Evolutionary conservation across 2,888 invertebrate genomes (phyloP).

Genomic region (Parapristionchus giblindavisi): DNA sequence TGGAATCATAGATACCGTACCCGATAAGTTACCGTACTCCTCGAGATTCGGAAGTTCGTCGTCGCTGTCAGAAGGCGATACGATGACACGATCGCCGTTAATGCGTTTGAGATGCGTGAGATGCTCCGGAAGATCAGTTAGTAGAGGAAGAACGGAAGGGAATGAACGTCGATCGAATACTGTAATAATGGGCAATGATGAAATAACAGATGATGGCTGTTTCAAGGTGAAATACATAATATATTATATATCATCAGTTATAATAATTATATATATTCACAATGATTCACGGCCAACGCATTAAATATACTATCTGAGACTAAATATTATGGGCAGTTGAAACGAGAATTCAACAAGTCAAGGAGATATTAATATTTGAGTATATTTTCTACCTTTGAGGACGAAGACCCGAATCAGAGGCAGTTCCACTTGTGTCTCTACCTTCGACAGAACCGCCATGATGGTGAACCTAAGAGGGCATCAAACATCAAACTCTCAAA

Average conservation of each 20-base stretch:
- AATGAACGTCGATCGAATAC: constrained; percentile 1
- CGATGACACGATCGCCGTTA: constrained; percentile 20
- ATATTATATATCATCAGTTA: no score
- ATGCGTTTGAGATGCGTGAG: constrained; percentile 31
- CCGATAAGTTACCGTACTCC: constrained; percentile 31
- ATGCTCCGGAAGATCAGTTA: constrained; percentile 26
- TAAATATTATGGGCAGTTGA: no score
- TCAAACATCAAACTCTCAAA: not conserved
- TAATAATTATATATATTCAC: no score
- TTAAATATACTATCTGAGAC: no score
- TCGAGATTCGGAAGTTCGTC: constrained; percentile 26
- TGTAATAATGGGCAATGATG: no score
- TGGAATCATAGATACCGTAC: not conserved
- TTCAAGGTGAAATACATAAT: no score
- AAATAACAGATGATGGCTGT: no score
- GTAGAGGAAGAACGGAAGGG: constrained; percentile 20
- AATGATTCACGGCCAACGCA: no score
- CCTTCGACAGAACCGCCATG: not conserved
- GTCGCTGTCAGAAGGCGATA: constrained; percentile 4
- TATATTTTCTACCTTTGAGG: not conserved
- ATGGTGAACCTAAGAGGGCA: constrained; percentile 1
- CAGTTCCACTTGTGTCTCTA: not conserved
- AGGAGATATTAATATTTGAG: not conserved
- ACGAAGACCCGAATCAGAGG: constrained; percentile 19
- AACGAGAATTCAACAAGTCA: no score